phyloP scores from a whole-genome alignment of 2,113 vertebrate species.

The Ifrita kowaldi region DNA sequence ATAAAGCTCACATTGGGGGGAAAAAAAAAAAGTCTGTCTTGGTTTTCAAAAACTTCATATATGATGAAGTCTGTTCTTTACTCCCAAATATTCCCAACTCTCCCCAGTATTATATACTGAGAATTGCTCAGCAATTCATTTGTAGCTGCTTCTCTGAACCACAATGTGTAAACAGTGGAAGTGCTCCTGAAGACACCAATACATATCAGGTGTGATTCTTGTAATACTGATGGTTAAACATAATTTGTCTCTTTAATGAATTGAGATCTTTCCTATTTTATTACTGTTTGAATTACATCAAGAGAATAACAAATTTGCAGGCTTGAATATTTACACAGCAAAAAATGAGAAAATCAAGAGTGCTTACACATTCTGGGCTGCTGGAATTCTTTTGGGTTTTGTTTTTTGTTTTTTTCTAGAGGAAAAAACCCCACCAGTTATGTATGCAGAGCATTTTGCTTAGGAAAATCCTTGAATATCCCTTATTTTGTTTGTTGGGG shows the following conservation, averaged over 20 bases:
- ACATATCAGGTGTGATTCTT: neutral
- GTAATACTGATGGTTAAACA: neutral
- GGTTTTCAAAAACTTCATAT: neutral
- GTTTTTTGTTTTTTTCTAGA: neutral
- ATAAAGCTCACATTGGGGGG: neutral
- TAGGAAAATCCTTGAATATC: neutral
- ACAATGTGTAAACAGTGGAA: neutral
- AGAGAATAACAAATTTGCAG: neutral
- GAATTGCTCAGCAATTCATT: neutral
- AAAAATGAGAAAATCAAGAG: neutral
- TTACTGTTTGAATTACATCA: neutral
- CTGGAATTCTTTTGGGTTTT: neutral
- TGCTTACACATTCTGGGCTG: neutral
- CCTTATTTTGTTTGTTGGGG: neutral
- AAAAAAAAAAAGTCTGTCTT: neutral
- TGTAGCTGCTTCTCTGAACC: neutral
- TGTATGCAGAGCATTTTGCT: neutral
- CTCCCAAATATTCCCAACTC: neutral
- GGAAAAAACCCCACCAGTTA: neutral
- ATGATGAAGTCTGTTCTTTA: neutral
- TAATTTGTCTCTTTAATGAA: neutral
- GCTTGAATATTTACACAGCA: neutral
- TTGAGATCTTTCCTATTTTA: neutral
- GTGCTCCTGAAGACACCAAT: neutral
- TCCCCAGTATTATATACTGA: neutral